These are phyloP conservation scores for Drosophila niveifrons DNA, from an alignment of 2,888 invertebrate genomes.

Conservation along the genomic window DNA sequence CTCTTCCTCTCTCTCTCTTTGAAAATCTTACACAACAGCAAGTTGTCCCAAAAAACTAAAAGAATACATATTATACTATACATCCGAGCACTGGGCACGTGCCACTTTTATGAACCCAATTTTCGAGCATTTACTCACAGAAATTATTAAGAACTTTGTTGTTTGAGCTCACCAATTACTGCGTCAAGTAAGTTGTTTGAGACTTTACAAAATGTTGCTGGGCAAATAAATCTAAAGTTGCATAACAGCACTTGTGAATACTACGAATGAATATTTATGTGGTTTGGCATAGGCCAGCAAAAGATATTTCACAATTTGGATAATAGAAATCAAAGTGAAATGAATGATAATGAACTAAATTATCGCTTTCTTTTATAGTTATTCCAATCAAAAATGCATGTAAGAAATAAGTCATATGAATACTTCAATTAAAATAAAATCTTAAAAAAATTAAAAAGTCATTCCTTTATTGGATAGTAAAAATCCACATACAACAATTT, in stretches of 20 bases:
- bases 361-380: too few species aligned
- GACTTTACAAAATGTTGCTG: neutral
- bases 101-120: conserved; percentile 13
- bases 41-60: conserved; percentile 6
- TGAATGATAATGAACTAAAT: too few species aligned
- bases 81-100: conserved; percentile 12
- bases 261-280: neutral
- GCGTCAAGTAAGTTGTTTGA: neutral
- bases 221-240: conserved; percentile 1
- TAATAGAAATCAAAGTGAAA: too few species aligned
- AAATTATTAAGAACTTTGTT: conserved; percentile 8
- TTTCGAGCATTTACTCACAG: neutral
- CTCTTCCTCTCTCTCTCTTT: conserved; percentile 16
- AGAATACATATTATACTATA: conserved; percentile 3
- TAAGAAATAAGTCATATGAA: too few species aligned
- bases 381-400: too few species aligned
- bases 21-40: conserved; percentile 33
- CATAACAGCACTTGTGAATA: neutral
- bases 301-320: neutral
- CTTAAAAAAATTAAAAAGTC: too few species aligned
- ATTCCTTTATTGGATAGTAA: too few species aligned
- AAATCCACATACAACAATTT: too few species aligned
- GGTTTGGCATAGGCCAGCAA: neutral
- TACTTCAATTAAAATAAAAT: too few species aligned
- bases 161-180: neutral